Base-by-base conservation (phyloP, 2,888 invertebrate species). In the Amiota mariae region DNA sequence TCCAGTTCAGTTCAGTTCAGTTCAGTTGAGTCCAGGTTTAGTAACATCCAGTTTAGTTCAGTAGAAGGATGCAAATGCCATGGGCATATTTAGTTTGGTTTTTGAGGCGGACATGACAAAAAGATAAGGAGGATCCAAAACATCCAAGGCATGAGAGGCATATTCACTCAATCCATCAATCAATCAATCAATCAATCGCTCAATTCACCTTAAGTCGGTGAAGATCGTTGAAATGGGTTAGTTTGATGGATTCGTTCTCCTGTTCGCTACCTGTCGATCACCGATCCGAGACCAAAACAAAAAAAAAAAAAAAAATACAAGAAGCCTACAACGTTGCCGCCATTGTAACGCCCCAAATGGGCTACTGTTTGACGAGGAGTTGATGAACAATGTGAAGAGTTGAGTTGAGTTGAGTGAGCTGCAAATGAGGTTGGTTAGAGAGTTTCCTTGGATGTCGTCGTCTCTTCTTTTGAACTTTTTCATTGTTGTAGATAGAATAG, bases 371-470 rank as follows among this genome's bases (percentile, higher is more conserved):
- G 74, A 71, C 68, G 74, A 71, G 71, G 71, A 72, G 72, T 56
- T 71, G 36, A 64, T 49, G 1, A 72, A 63, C 51, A 4, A 54
- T n/a, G 54, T 54, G 46, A 63, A 63, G 36, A 36, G 36, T 68
- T 64, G 13, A 51, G 36, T 57, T 20, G 51, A 15, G 15, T 46
- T 48, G 47, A 72, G 51, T 68, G 54, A 80, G 77, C 81, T 82
- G 81, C 79, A 82, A 81, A 81, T 82, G 81, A 81, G 82, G 76
- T 74, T 76, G 73, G 73, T 70, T 15, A 13, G 49, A 49, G 36
- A 36, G 12, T 63, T 63, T 13, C 46, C 46, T 63, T 18, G 24
- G 63, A 77, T 72, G 77, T 73, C 73, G 15, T 24, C 54, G 24
- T 36, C 54, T 13, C 36, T 12, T 9, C 24, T 15, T 78, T 49